Evolutionary conservation across 2,113 vertebrate species (phyloP).

Genomic region (Hydropotes inermis): DNA sequence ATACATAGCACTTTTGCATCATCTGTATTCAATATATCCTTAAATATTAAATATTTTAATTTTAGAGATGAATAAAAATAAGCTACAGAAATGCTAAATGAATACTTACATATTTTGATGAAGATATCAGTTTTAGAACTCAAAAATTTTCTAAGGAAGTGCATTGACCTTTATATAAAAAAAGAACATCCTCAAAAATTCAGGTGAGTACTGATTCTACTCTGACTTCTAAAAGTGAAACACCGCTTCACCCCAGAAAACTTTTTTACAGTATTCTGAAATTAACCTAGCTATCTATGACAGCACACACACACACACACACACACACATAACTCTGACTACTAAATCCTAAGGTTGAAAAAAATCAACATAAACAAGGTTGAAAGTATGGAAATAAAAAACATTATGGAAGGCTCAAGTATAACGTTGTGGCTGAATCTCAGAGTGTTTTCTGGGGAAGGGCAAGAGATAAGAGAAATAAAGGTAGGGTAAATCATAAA

Average conservation of each 20-base stretch:
- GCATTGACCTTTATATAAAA: background rate
- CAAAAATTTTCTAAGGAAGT: background rate
- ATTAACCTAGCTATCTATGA: background rate
- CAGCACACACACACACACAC: background rate
- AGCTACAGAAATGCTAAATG: background rate
- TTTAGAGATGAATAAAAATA: background rate
- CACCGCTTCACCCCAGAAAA: background rate
- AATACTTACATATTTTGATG: background rate
- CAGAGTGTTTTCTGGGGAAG: background rate
- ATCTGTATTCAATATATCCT: background rate
- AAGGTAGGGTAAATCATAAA: background rate
- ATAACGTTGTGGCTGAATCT: background rate
- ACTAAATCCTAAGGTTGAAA: background rate
- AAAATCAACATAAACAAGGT: background rate
- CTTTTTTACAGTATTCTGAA: background rate
- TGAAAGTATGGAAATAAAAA: background rate
- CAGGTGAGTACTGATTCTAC: background rate
- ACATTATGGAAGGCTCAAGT: background rate
- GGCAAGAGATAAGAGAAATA: background rate
- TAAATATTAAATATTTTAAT: background rate
- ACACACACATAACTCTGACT: background rate
- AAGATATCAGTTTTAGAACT: background rate
- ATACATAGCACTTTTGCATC: background rate
- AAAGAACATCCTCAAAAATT: background rate
- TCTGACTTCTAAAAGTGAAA: background rate